Base-by-base conservation (phyloP, 2,888 invertebrate species). In the Osmoderma eremita region DNA sequence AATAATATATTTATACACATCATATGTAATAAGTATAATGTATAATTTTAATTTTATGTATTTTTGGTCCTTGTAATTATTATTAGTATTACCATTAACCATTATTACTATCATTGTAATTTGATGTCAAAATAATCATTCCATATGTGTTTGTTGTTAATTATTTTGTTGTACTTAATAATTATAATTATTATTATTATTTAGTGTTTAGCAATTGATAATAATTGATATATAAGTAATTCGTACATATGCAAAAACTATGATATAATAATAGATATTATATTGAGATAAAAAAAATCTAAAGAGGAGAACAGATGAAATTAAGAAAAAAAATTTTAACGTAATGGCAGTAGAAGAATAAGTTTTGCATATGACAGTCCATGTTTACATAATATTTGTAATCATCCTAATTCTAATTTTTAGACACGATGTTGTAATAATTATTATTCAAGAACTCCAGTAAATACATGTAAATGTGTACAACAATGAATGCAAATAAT, bases 321-420 rank as follows among this genome's bases (percentile, higher is more conserved):
- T 41, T 45, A 53, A 53, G 17, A n/a, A 53, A 45, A 30, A 61
- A 58, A 63, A 68, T 63, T 65, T 67, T 72, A 73, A 75, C 72
- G 67, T 72, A 68, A 64, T 67, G 58, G 68, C 73, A 72, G 69
- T 74, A 71, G 71, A 69, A 72, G 73, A 74, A 75, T 75, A 76
- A 75, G 75, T 78, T 79, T 80, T 80, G 81, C 80, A 81, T 81
- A 80, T 81, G 80, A 78, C 79, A 80, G 81, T 81, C 80, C 80
- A 80, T 77, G 78, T 80, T 79, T 78, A 71, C 69, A 72, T 77
- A n/a, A 68, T 68, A 76, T 77, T 76, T 76, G 77, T 79, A 78
- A 78, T 76, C 77, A 75, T 77, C 72, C 71, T 72, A 73, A 72
- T 77, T 72, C 71, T 72, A 72, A 72, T 74, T 75, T 76, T 77